Percentiles rank a stretch among this genome's conserved stretches.
These are phyloP conservation scores for Acanthosoma haemorrhoidale DNA, from an alignment of 2,888 invertebrate genomes.

Conservation along the genomic window DNA sequence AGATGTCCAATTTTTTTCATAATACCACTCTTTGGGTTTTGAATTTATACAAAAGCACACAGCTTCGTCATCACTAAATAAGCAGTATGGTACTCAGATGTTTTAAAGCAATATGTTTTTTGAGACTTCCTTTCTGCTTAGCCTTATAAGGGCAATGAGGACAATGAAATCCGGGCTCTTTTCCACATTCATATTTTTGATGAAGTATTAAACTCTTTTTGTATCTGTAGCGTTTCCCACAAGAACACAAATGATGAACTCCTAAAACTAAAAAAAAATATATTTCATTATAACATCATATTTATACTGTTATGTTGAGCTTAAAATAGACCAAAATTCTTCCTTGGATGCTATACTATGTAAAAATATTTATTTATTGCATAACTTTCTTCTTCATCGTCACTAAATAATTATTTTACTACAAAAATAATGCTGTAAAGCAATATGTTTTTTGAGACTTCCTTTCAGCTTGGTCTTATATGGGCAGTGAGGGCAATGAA, in stretches of 20 bases:
- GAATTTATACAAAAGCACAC: too few species aligned
- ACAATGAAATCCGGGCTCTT: constrained; percentile 48
- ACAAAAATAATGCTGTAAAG: not conserved
- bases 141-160: constrained; percentile 45
- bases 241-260: constrained; percentile 18
- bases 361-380: too few species aligned
- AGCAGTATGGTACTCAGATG: too few species aligned
- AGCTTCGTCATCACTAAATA: too few species aligned
- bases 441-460: not conserved
- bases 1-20: too few species aligned
- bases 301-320: too few species aligned
- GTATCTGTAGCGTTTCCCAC: constrained; percentile 37
- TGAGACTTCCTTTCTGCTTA: constrained; percentile 45
- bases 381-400: too few species aligned
- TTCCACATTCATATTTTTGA: constrained; percentile 45
- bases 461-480: not conserved
- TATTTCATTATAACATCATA: too few species aligned
- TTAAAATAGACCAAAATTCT: too few species aligned
- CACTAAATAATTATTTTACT: too few species aligned
- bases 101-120: constrained; percentile 35
- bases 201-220: constrained; percentile 41
- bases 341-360: too few species aligned
- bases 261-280: not conserved
- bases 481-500: not conserved
- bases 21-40: too few species aligned